Conservation (phyloP, 2,797 vertebrate species). For the Pipistrellus pipistrellus region DNA sequence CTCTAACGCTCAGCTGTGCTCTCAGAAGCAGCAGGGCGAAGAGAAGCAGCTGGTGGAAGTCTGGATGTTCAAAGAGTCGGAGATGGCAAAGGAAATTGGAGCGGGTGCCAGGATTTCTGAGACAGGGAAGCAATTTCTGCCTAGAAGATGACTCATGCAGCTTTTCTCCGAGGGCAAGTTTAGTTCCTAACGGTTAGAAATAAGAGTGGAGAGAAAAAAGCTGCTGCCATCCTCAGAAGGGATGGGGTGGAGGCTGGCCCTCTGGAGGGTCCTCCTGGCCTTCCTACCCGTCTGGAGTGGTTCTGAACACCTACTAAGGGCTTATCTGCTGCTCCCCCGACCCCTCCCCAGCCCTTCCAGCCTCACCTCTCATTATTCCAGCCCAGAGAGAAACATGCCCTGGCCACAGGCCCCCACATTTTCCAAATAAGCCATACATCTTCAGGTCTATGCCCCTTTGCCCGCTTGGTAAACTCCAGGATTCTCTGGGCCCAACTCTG, state of each 20-base stretch:
- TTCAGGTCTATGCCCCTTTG: neutral
- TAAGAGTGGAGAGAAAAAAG: neutral
- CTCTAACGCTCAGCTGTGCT: neutral
- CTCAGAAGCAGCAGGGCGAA: neutral
- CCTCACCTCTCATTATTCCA: neutral
- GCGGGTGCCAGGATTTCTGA: neutral
- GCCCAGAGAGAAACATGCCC: neutral
- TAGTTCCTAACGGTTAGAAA: neutral
- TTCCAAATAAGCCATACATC: neutral
- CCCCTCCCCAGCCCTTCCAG: too few relatives aligned
- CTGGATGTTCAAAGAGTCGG: neutral
- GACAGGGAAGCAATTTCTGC: conserved; percentile 60
- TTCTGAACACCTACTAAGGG: neutral
- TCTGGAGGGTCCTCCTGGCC: neutral
- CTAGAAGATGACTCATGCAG: neutral
- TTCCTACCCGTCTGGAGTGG: neutral
- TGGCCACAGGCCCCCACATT: neutral
- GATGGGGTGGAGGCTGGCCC: neutral
- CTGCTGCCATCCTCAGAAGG: neutral
- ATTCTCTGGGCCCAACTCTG: neutral
- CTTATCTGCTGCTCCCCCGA: neutral
- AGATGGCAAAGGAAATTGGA: neutral
- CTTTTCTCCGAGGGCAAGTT: conserved; percentile 17
- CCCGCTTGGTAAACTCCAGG: neutral
- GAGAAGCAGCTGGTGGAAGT: neutral